Conservation (phyloP, 2,113 vertebrate genomes). For the Hemiprocne comata region DNA sequence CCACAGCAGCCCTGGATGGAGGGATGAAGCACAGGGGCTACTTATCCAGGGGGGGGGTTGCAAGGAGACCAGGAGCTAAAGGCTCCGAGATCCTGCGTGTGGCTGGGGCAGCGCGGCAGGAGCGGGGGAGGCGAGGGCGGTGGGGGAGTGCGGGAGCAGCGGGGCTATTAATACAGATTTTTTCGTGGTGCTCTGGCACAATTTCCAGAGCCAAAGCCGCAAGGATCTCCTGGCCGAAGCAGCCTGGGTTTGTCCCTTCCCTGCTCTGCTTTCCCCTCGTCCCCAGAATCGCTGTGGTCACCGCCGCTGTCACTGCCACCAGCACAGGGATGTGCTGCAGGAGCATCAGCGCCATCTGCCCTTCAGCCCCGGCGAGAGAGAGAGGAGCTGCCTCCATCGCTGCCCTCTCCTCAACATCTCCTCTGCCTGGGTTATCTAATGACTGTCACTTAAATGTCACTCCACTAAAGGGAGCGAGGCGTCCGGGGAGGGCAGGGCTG, state of each 20-base stretch:
- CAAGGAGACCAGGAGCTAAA: neutral
- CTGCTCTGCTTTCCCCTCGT: neutral
- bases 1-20: neutral
- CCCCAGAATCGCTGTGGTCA: neutral
- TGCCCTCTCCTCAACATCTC: neutral
- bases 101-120: rapidly evolving
- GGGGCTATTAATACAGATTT: neutral
- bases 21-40: neutral
- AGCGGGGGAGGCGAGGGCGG: rapidly evolving
- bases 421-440: neutral
- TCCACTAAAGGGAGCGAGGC: neutral
- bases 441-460: constrained; percentile 14
- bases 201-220: neutral
- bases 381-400: neutral
- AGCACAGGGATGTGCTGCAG: neutral
- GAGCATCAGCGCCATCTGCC: neutral
- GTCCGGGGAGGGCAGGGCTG: neutral
- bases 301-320: neutral
- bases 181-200: neutral
- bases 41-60: neutral
- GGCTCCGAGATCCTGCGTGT: neutral
- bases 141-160: neutral
- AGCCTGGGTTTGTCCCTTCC: neutral
- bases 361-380: neutral
- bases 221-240: neutral